Conservation (phyloP, 2,888 invertebrate genomes). For the Ditula angustiorana region DNA sequence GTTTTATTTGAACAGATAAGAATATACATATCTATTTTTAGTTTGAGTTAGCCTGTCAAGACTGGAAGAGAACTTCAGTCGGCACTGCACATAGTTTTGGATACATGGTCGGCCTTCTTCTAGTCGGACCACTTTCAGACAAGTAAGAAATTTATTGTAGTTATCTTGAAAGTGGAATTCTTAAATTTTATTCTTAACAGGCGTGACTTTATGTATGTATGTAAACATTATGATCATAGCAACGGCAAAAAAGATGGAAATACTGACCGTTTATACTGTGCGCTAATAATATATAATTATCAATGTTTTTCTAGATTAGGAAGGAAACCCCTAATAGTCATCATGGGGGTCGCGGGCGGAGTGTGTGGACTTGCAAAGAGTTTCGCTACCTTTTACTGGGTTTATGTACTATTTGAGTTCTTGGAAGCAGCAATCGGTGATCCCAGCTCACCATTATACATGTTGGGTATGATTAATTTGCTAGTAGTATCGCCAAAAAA, state of each 20-base stretch:
- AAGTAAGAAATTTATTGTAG: slow-evolving; percentile 73
- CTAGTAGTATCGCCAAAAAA: too few relatives aligned
- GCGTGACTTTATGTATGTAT: too few relatives aligned
- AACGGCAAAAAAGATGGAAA: too few relatives aligned
- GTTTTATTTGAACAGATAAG: background rate
- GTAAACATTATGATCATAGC: too few relatives aligned
- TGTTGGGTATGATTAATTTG: slow-evolving; percentile 48
- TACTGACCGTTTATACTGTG: too few relatives aligned
- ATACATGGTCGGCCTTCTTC: slow-evolving; percentile 86
- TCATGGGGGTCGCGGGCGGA: slow-evolving; percentile 50
- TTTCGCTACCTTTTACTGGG: slow-evolving; percentile 46
- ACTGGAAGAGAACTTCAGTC: slow-evolving; percentile 88
- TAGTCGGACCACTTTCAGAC: slow-evolving; percentile 88
- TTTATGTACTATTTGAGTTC: slow-evolving; percentile 50
- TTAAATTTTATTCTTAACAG: too few relatives aligned
- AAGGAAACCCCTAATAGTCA: slow-evolving; percentile 50
- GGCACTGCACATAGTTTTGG: slow-evolving; percentile 88
- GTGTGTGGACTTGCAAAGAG: slow-evolving; percentile 44
- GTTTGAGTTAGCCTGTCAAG: slow-evolving; percentile 85
- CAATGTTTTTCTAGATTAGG: slow-evolving; percentile 47
- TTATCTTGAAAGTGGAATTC: too few relatives aligned
- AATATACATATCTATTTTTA: slow-evolving; percentile 51
- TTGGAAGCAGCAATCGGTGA: slow-evolving; percentile 55
- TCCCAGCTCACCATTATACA: slow-evolving; percentile 51
- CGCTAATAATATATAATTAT: too few relatives aligned